Evolutionary conservation across 1,140 invertebrate species (phyloP), one percentile per base, ranked within the genome.

Genomic region (Drosophila nikananu): DNA sequence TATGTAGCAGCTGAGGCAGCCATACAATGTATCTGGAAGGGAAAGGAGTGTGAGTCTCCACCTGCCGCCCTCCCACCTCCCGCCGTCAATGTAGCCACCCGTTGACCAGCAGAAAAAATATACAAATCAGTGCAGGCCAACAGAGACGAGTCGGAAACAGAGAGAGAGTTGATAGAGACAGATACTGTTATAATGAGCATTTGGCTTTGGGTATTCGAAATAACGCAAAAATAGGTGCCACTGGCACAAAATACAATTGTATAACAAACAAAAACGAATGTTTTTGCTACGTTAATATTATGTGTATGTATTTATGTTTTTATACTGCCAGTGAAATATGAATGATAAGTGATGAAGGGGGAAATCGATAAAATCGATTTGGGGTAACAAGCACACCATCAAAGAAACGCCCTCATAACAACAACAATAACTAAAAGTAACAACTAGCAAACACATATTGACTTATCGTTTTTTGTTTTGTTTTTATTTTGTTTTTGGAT

Each of bases 361-460:
- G 63, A 90, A 90, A 89, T 89, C 84, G 74, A 89, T 89, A 60
- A 64, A 72, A 90, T 87, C 84, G 84, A 87, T 89, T 74, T 54
- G 54, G 72, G 77, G 86, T 86, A 84, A 84, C 59, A 49, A 32
- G 30, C 23, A 60, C 21, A 63, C 59, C 12, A 9, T n/a, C 30
- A 30, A 35, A n/a, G 39, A 42, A 68, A 63, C 59, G 49, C 37
- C n/a, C 6, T 25, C 8, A 25, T 27, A 17, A n/a, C 21, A 49
- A 49, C 21, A 66, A 44, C 46, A 42, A 72, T 39, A 42, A 61
- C 27, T 46, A 66, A 12, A 46, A 67, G 59, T 46, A 42, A 19
- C 35, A 48, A 61, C 27, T 66, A 67, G 49, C 54, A 60, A 65
- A 71, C 30, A 54, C 48, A 44, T 19, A 52, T 19, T 35, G 39